These are phyloP conservation scores for Drosophila teissieri DNA, from an alignment of 1,140 invertebrate species.

Conservation along the genomic window DNA sequence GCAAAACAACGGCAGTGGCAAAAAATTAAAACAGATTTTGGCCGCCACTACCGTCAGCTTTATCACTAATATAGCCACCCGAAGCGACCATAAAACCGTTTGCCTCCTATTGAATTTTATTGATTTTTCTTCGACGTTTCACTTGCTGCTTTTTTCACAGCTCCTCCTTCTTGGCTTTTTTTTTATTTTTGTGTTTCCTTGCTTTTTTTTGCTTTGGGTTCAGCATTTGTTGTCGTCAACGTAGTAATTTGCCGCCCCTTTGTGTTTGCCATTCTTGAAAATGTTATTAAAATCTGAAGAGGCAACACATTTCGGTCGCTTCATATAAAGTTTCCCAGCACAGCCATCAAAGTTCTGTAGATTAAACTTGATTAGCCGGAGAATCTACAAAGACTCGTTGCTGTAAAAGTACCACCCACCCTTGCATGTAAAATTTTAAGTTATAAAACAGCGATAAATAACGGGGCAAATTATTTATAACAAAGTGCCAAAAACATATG, in stretches of 20 bases:
- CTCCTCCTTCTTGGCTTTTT: neutral
- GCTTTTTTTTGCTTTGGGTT: conserved; percentile 7
- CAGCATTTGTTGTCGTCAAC: conserved; percentile 70
- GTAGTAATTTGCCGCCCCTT: conserved; percentile 68
- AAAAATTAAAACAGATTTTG: conserved; percentile 76
- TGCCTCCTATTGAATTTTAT: conserved; percentile 77
- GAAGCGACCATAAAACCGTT: conserved; percentile 72
- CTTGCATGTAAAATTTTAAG: too few relatives aligned
- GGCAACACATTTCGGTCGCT: conserved; percentile 12
- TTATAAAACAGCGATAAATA: conserved; percentile 1
- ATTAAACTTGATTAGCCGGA: conserved; percentile 45
- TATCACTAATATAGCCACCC: conserved; percentile 50
- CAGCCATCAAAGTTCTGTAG: conserved; percentile 23
- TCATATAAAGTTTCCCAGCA: conserved; percentile 33
- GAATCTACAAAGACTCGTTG: too few relatives aligned
- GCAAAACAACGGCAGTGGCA: conserved; percentile 24
- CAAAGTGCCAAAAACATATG: conserved; percentile 11
- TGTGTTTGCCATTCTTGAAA: conserved; percentile 42
- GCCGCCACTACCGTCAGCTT: conserved; percentile 42
- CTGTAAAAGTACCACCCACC: neutral
- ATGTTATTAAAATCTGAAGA: conserved; percentile 50
- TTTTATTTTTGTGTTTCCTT: neutral
- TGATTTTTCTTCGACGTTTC: conserved; percentile 62
- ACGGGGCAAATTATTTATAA: neutral
- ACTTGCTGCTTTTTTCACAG: conserved; percentile 16